Evolutionary conservation across 35 echinoderm and acorn worm genomes (phyloP).

Genomic region (Holothuria glaberrima): DNA sequence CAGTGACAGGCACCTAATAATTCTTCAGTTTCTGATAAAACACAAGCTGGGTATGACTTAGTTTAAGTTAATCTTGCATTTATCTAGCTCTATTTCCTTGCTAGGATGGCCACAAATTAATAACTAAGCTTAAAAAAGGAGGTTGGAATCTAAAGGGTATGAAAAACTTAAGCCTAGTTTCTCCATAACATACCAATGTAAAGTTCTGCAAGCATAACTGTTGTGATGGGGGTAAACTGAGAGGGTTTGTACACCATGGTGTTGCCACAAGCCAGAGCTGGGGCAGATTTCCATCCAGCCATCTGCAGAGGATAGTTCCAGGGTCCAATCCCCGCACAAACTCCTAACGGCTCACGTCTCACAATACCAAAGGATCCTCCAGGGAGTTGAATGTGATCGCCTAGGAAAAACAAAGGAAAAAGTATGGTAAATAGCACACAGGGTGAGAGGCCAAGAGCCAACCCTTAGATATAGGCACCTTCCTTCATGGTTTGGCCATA

Average conservation of each 20-base stretch:
- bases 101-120: no score
- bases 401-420: conserved; percentile 49
- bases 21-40: no score
- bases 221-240: conserved; percentile 83
- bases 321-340: conserved; percentile 93
- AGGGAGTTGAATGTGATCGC: conserved; percentile 78
- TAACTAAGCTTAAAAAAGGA: no score
- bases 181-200: conserved; percentile 55
- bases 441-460: no score
- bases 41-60: no score
- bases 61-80: no score
- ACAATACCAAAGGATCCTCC: conserved; percentile 88
- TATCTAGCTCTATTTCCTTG: no score
- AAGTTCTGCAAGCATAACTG: conserved; percentile 81
- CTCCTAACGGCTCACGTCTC: conserved; percentile 84
- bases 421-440: no score
- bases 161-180: not conserved
- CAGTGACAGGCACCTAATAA: no score
- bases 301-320: conserved; percentile 98
- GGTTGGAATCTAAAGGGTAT: no score
- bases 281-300: conserved; percentile 88
- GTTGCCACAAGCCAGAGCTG: conserved; percentile 88
- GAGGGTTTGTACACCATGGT: conserved; percentile 99
- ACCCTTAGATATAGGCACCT: no score
- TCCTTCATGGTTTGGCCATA: no score